Conservation (phyloP, 53 echinoderm and acorn worm genomes). For the Crossaster papposus region DNA sequence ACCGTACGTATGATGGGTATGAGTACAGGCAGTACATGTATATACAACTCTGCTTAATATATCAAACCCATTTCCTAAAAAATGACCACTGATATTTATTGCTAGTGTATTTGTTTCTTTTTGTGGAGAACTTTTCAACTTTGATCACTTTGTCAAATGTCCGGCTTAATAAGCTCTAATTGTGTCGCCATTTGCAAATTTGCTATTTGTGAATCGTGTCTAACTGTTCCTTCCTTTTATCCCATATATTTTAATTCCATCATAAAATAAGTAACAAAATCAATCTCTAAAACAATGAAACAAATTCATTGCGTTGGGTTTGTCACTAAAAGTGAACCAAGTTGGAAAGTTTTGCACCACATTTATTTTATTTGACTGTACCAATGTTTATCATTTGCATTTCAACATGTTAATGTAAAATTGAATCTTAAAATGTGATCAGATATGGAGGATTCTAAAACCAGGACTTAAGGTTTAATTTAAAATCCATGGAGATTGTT, state of each 20-base stretch:
- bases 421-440: background rate
- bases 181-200: too few relatives aligned
- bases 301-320: background rate
- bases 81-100: background rate
- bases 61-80: background rate
- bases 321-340: background rate
- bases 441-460: background rate
- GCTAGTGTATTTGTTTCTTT: background rate
- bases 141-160: background rate
- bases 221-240: too few relatives aligned
- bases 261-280: background rate
- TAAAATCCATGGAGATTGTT: background rate
- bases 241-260: background rate
- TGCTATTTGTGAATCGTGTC: background rate
- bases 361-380: background rate
- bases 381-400: background rate
- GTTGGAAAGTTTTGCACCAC: background rate
- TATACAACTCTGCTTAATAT: slow-evolving; percentile 5
- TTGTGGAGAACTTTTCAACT: background rate
- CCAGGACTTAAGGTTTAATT: background rate
- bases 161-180: background rate
- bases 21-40: slow-evolving; percentile 8
- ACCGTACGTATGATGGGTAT: slow-evolving; percentile 62
- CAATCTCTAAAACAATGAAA: background rate
- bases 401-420: background rate